A percentile compares a stretch with the other conserved stretches of the same genome.
These are phyloP conservation scores for Amblyjoppa proteus DNA, from an alignment of 2,888 invertebrate species.

Conservation along the genomic window DNA sequence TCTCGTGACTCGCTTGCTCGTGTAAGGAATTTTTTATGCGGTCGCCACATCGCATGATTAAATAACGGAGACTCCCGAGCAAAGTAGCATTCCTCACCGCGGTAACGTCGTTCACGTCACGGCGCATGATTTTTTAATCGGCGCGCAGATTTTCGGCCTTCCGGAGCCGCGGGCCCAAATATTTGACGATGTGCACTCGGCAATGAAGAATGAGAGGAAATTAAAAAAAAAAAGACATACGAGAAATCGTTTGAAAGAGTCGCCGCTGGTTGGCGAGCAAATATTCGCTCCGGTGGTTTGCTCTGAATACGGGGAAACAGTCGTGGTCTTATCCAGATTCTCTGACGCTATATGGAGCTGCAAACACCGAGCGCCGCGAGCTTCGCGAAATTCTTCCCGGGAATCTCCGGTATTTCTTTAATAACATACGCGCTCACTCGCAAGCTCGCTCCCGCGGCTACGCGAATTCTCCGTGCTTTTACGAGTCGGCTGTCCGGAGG, in stretches of 20 bases:
- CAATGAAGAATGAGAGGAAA: not conserved
- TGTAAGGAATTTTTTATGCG: slow-evolving; percentile 1
- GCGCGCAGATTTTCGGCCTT: not conserved
- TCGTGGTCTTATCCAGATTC: slow-evolving; percentile 57
- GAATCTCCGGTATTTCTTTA: slow-evolving; percentile 69
- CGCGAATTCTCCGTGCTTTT: slow-evolving; percentile 65
- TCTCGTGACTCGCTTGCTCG: not conserved
- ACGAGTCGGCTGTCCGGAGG: slow-evolving; percentile 62
- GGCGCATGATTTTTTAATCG: slow-evolving; percentile 4
- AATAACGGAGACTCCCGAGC: not conserved
- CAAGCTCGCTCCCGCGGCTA: slow-evolving; percentile 42
- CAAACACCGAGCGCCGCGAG: slow-evolving; percentile 30
- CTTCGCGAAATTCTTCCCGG: slow-evolving; percentile 58
- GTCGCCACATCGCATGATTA: not conserved
- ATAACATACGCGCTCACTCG: slow-evolving; percentile 66
- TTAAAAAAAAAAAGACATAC: not conserved
- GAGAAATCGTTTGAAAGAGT: slow-evolving; percentile 46
- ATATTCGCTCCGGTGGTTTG: slow-evolving; percentile 50
- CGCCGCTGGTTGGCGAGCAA: slow-evolving; percentile 44
- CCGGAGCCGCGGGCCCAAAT: not conserved
- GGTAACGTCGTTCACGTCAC: not conserved
- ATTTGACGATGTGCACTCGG: not conserved
- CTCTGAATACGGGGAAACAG: slow-evolving; percentile 34
- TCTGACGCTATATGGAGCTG: slow-evolving; percentile 5
- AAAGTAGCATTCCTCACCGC: not conserved